A percentile compares a stretch with the other conserved stretches of the same genome.
Conservation (phyloP, 2,888 invertebrate species). For the Digitonthophagus gazella region DNA sequence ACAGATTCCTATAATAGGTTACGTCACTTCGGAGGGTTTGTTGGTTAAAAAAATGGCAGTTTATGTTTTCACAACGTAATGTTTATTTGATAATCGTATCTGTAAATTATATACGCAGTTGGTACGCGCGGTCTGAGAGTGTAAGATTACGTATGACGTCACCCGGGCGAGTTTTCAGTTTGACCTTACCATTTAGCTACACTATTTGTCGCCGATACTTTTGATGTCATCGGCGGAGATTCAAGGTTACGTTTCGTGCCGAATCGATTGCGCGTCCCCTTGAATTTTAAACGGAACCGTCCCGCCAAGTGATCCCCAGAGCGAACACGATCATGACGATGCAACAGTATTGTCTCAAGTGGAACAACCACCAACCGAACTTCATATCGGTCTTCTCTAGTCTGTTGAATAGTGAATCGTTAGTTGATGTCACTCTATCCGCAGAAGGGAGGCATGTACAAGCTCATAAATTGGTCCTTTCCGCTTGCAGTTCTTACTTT, state of each 20-base stretch:
- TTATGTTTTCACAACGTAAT: slow-evolving; percentile 39
- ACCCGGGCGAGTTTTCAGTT: slow-evolving; percentile 30
- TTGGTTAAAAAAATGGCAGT: slow-evolving; percentile 38
- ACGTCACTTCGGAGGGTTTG: slow-evolving; percentile 36
- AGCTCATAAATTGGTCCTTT: slow-evolving; percentile 86
- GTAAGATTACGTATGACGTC: slow-evolving; percentile 35
- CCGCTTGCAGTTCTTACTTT: slow-evolving; percentile 91
- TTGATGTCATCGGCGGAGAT: slow-evolving; percentile 44
- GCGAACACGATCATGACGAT: slow-evolving; percentile 46
- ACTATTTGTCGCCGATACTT: slow-evolving; percentile 37
- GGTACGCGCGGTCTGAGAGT: slow-evolving; percentile 26
- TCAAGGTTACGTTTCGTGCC: slow-evolving; percentile 45
- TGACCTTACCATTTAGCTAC: slow-evolving; percentile 35
- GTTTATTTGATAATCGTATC: slow-evolving; percentile 35
- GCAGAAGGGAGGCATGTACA: slow-evolving; percentile 85
- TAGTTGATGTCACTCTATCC: slow-evolving; percentile 89
- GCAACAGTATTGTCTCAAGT: slow-evolving; percentile 59
- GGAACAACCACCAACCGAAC: slow-evolving; percentile 94
- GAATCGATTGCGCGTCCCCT: slow-evolving; percentile 42
- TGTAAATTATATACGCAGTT: slow-evolving; percentile 29
- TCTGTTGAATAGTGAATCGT: slow-evolving; percentile 75
- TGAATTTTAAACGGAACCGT: slow-evolving; percentile 16
- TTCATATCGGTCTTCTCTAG: slow-evolving; percentile 87
- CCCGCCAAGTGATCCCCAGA: background rate
- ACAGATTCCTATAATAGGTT: slow-evolving; percentile 30